Percentiles rank a stretch among this genome's conserved stretches.
These are phyloP conservation scores for Dorcus parallelipipedus DNA, from an alignment of 2,888 invertebrate genomes.

Conservation along the genomic window DNA sequence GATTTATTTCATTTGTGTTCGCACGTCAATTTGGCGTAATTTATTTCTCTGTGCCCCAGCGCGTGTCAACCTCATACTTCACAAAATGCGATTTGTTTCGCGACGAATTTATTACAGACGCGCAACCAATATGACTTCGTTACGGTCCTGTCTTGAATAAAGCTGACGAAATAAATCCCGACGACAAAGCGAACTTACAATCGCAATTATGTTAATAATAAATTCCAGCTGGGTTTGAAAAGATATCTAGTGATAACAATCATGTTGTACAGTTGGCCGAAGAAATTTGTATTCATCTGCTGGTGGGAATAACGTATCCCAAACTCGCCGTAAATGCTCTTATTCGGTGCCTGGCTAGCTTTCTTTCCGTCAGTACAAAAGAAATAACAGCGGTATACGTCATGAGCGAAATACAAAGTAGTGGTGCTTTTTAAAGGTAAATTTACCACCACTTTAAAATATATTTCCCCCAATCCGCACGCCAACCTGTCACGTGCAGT, in stretches of 20 bases:
- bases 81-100: conserved; percentile 1
- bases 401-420: conserved; percentile 35
- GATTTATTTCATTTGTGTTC: too few species aligned
- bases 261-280: too few species aligned
- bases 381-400: conserved; percentile 23
- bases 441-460: conserved; percentile 38
- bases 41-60: neutral
- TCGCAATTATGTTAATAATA: too few species aligned
- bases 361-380: conserved; percentile 23
- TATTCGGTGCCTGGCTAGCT: too few species aligned
- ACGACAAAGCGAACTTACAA: too few species aligned
- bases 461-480: conserved; percentile 35
- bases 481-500: conserved; percentile 27
- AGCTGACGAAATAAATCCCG: too few species aligned
- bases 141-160: too few species aligned
- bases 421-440: conserved; percentile 36
- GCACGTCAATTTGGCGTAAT: neutral
- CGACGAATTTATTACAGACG: neutral
- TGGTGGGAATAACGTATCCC: too few species aligned
- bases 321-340: too few species aligned
- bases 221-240: too few species aligned
- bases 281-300: too few species aligned
- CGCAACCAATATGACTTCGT: neutral
- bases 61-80: neutral
- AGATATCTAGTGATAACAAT: too few species aligned